A percentile compares a stretch with the other conserved stretches of the same genome.
These are phyloP conservation scores for Euphysa ruthae DNA, from an alignment of 30 jellyfish, hydroid and myxozoan genomes.

Conservation along the genomic window DNA sequence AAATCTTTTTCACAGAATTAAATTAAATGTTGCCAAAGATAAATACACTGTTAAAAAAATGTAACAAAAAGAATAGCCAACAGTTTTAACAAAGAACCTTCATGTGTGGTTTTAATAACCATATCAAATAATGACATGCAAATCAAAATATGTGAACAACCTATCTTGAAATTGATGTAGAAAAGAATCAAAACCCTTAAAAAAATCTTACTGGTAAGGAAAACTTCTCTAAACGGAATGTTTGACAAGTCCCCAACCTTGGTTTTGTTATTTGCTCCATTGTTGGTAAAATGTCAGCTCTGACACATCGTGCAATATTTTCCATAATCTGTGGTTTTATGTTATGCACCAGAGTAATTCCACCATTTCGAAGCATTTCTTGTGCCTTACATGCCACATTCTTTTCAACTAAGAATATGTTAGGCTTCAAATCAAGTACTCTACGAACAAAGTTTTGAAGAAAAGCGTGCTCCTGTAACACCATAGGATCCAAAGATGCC, in stretches of 20 bases:
- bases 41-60: too few relatives aligned
- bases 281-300: slow-evolving; percentile 81
- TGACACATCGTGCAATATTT: slow-evolving; percentile 76
- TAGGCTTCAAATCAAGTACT: slow-evolving; percentile 72
- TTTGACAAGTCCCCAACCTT: slow-evolving; percentile 76
- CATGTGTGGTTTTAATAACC: too few relatives aligned
- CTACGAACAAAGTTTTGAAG: slow-evolving; percentile 75
- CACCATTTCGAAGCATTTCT: slow-evolving; percentile 72
- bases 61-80: too few relatives aligned
- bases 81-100: too few relatives aligned
- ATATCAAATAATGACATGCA: too few relatives aligned
- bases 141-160: too few relatives aligned
- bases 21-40: too few relatives aligned
- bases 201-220: slow-evolving; percentile 48
- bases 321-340: slow-evolving; percentile 82
- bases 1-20: too few relatives aligned
- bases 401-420: slow-evolving; percentile 74
- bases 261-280: slow-evolving; percentile 90
- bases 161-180: too few relatives aligned
- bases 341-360: slow-evolving; percentile 75
- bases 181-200: too few relatives aligned
- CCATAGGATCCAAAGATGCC: slow-evolving; percentile 90
- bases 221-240: slow-evolving; percentile 64
- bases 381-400: slow-evolving; percentile 93
- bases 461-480: slow-evolving; percentile 83